Conservation (phyloP, 1,140 invertebrate species). For the Heliconius congener region DNA sequence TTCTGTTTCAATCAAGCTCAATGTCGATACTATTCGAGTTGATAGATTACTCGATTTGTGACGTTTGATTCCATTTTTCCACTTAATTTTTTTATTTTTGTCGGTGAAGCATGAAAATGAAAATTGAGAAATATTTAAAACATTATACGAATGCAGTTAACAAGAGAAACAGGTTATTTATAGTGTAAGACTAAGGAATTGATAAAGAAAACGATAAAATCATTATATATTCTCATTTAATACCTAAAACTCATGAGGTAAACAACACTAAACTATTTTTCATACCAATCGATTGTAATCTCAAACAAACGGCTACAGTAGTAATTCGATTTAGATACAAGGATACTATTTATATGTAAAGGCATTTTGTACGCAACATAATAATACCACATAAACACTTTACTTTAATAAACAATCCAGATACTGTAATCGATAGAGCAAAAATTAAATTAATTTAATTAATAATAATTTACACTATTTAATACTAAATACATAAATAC, state of each 20-base stretch:
- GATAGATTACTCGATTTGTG: no score
- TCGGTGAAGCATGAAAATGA: no score
- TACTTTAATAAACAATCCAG: constrained; percentile 56
- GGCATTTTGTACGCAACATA: constrained; percentile 39
- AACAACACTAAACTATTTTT: constrained; percentile 75
- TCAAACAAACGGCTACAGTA: constrained; percentile 52
- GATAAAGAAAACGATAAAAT: constrained; percentile 47
- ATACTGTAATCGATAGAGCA: constrained; percentile 55
- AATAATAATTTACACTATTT: constrained; percentile 74
- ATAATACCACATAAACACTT: constrained; percentile 12
- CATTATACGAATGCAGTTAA: no score
- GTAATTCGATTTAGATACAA: constrained; percentile 40
- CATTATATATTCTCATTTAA: constrained; percentile 75
- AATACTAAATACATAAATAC: constrained; percentile 75
- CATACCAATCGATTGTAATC: constrained; percentile 66
- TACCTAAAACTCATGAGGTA: constrained; percentile 81
- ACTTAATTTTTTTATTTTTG: no score
- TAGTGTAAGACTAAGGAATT: neutral
- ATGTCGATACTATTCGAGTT: no score
- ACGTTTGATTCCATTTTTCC: no score
- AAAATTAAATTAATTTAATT: constrained; percentile 55
- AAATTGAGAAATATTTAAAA: no score
- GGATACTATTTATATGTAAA: constrained; percentile 24
- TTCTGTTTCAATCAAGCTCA: no score
- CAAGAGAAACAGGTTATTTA: no score